phyloP scores from a whole-genome alignment of 2,888 invertebrate genomes.

The Dynastes hyllus region DNA sequence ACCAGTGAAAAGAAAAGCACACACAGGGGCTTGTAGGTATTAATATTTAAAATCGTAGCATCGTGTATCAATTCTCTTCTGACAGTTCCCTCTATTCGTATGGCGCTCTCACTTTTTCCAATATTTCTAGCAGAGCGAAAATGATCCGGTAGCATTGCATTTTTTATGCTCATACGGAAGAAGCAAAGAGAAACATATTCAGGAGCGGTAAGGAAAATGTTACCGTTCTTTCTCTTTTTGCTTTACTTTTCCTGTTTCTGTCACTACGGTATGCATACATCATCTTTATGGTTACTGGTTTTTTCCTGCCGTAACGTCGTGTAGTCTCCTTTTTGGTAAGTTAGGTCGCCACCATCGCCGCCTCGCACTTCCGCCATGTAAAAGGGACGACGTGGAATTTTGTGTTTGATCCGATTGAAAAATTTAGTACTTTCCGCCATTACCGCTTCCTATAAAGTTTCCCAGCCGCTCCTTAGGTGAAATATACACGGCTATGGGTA shows the following conservation, averaged over 20 bases:
- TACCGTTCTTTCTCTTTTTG: background rate
- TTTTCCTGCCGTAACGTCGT: background rate
- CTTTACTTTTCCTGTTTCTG: background rate
- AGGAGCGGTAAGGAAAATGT: conserved; percentile 1
- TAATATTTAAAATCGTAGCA: conserved; percentile 31
- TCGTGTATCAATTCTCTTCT: conserved; percentile 40
- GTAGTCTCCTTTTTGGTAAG: background rate
- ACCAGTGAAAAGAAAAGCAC: too few relatives aligned
- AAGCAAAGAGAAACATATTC: background rate
- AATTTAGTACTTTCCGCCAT: conserved; percentile 13
- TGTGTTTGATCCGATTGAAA: conserved; percentile 10
- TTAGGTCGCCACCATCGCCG: background rate
- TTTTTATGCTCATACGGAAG: conserved; percentile 1
- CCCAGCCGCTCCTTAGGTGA: background rate
- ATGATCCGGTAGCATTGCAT: conserved; percentile 14
- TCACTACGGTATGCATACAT: conserved; percentile 24
- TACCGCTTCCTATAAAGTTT: background rate
- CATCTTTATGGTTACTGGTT: conserved; percentile 35
- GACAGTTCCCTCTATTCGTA: conserved; percentile 16
- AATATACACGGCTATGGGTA: background rate
- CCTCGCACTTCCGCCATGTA: background rate
- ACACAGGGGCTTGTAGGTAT: background rate
- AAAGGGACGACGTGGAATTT: background rate
- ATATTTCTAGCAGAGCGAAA: background rate
- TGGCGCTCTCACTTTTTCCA: background rate